A percentile compares a stretch with the other conserved stretches of the same genome.
Evolutionary conservation across 2,888 invertebrate species (phyloP).

Genomic region (Plebejus melissa): DNA sequence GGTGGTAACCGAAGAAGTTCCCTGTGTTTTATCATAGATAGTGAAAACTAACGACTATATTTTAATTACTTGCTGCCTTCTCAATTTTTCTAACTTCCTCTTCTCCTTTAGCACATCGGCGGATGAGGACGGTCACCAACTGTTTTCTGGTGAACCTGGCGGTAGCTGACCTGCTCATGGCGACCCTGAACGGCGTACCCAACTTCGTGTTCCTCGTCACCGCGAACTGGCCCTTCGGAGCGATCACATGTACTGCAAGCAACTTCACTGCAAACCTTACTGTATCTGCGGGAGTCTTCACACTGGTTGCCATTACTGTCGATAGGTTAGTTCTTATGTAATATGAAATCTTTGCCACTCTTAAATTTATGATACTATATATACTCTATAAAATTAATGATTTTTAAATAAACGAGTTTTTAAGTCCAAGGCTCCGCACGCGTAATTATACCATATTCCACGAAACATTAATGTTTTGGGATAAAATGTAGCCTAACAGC

Average conservation of each 20-base stretch:
- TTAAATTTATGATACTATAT: no score
- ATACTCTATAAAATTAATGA: no score
- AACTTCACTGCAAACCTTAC: constrained; percentile 94
- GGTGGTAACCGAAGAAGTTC: no score
- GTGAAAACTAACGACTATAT: no score
- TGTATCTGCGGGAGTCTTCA: constrained; percentile 94
- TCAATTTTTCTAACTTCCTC: not conserved
- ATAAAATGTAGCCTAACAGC: no score
- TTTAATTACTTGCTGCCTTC: no score
- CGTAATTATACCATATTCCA: no score
- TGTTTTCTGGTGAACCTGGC: constrained; percentile 94
- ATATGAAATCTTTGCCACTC: no score
- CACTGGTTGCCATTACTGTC: constrained; percentile 93
- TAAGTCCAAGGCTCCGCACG: no score
- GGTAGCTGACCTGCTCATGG: constrained; percentile 91
- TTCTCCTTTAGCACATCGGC: constrained; percentile 81
- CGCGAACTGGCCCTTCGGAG: constrained; percentile 93
- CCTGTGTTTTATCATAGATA: no score
- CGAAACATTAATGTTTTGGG: no score
- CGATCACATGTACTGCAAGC: constrained; percentile 89
- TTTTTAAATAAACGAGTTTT: no score
- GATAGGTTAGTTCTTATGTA: constrained; percentile 83
- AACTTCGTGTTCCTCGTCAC: constrained; percentile 93
- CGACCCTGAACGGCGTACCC: constrained; percentile 91
- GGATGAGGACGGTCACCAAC: constrained; percentile 93